Conservation (phyloP, 2,113 vertebrate species). For the Jacana jacana region DNA sequence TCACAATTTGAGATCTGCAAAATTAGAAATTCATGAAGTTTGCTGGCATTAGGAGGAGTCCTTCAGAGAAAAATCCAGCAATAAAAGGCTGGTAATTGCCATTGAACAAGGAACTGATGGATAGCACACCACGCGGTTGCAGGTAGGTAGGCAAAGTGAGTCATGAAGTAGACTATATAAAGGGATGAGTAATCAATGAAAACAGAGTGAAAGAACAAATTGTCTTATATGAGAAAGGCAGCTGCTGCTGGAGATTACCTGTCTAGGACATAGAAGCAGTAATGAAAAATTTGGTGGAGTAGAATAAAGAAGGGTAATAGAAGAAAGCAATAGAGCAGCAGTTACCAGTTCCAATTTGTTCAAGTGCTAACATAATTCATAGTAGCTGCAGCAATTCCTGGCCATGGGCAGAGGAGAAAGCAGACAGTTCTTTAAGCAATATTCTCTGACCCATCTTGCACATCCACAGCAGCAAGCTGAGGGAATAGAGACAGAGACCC, state of each 20-base stretch:
- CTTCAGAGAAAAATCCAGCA: not conserved
- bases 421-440: not conserved
- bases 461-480: not conserved
- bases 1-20: conserved; percentile 1
- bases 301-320: not conserved
- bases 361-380: not conserved
- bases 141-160: conserved; percentile 37
- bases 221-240: not conserved
- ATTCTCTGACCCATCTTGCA: not conserved
- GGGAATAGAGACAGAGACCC: not conserved
- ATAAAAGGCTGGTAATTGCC: conserved; percentile 10
- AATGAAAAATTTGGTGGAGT: not conserved
- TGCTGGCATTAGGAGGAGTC: not conserved
- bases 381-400: not conserved
- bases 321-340: not conserved
- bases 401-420: not conserved
- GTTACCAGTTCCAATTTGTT: not conserved
- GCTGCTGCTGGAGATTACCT: not conserved
- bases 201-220: conserved; percentile 10
- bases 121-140: not conserved
- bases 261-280: not conserved
- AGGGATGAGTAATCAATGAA: conserved; percentile 17
- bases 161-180: conserved; percentile 13
- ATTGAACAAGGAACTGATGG: not conserved
- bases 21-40: conserved; percentile 34